These are phyloP conservation scores for Scelioninae gen. 2 DNA, from an alignment of 2,888 invertebrate genomes.

Conservation along the genomic window DNA sequence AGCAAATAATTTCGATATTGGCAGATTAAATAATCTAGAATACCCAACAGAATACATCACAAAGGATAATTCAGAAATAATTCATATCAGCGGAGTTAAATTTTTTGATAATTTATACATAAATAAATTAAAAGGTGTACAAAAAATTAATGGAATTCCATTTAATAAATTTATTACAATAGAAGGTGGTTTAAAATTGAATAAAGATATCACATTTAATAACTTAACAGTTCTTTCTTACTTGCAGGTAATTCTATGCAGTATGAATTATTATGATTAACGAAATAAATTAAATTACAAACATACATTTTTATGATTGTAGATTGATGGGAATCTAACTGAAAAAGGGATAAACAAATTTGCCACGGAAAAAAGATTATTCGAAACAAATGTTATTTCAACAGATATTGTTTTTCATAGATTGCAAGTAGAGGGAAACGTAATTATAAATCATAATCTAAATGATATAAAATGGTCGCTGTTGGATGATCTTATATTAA, in stretches of 20 bases:
- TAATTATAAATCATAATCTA: slow-evolving; percentile 75
- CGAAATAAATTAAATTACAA: too few relatives aligned
- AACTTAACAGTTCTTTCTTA: slow-evolving; percentile 76
- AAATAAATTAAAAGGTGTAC: slow-evolving; percentile 71
- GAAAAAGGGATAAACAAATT: slow-evolving; percentile 65
- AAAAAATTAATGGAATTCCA: slow-evolving; percentile 75
- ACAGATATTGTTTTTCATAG: slow-evolving; percentile 76
- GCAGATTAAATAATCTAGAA: slow-evolving; percentile 75
- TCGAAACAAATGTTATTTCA: slow-evolving; percentile 74
- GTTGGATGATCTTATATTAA: slow-evolving; percentile 76
- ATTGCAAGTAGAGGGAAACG: slow-evolving; percentile 76
- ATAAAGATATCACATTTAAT: slow-evolving; percentile 76
- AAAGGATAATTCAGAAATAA: slow-evolving; percentile 67
- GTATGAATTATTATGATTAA: too few relatives aligned
- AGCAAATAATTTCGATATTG: slow-evolving; percentile 67
- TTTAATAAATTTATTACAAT: slow-evolving; percentile 76
- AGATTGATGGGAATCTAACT: slow-evolving; percentile 77
- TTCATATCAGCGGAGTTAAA: slow-evolving; percentile 76
- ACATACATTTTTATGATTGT: slow-evolving; percentile 54
- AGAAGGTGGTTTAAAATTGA: slow-evolving; percentile 74
- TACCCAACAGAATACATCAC: slow-evolving; percentile 78
- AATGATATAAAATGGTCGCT: slow-evolving; percentile 73
- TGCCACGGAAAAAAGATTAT: slow-evolving; percentile 75
- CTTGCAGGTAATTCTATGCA: slow-evolving; percentile 75
- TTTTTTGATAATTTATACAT: slow-evolving; percentile 75